Evolutionary conservation across 2,797 vertebrate genomes (phyloP).

Genomic region (Bryconaethiops microstoma): DNA sequence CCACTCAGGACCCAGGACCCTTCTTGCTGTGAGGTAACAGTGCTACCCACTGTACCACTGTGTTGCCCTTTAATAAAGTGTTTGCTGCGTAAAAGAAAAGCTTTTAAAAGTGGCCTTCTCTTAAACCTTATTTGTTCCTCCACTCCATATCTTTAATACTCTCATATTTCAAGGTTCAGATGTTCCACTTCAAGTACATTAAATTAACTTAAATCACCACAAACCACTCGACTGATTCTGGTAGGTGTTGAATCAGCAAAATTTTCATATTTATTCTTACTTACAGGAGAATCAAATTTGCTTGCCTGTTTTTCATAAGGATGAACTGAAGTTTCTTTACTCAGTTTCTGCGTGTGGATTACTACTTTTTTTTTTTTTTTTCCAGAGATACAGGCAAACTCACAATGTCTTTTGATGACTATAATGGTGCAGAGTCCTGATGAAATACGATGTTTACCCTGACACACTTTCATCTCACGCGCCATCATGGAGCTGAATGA

Average conservation of each 20-base stretch:
- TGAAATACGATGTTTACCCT: constrained; percentile 3
- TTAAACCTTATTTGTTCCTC: background rate
- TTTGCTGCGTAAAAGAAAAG: too few relatives aligned
- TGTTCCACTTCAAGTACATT: too few relatives aligned
- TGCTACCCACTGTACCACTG: too few relatives aligned
- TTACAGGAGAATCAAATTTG: background rate
- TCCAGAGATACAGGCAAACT: background rate
- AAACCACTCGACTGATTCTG: background rate
- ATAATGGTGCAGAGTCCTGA: background rate
- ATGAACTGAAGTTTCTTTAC: background rate
- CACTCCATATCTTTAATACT: background rate
- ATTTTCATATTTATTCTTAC: constrained; percentile 6
- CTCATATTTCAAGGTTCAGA: background rate
- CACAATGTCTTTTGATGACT: background rate
- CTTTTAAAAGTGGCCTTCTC: background rate
- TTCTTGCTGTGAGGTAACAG: too few relatives aligned
- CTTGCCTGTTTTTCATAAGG: background rate
- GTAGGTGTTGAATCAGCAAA: background rate
- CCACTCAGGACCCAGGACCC: too few relatives aligned
- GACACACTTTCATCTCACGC: constrained; percentile 6
- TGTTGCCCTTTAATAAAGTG: too few relatives aligned
- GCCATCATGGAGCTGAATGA: background rate
- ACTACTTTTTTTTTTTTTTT: background rate
- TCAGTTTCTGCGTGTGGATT: background rate
- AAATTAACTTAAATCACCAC: background rate